Percentiles rank a stretch among this genome's conserved stretches.
Evolutionary conservation across 2,888 invertebrate species (phyloP).

Genomic region (Pachymerium ferrugineum): DNA sequence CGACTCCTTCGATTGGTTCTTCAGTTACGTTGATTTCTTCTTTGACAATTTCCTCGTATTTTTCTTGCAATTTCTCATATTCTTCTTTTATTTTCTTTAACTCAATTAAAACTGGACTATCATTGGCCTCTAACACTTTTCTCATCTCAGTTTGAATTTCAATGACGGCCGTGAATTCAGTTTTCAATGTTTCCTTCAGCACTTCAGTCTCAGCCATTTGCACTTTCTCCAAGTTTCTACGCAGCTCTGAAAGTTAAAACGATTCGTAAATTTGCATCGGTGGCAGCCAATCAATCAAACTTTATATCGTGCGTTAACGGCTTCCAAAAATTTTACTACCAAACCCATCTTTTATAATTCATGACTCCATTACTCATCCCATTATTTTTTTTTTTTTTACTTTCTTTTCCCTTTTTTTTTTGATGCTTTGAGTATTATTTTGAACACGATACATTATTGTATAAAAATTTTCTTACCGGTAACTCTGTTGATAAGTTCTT

Average conservation of each 20-base stretch:
- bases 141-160: slow-evolving; percentile 29
- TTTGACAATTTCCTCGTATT: slow-evolving; percentile 29
- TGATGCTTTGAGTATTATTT: neutral
- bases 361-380: neutral
- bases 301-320: neutral
- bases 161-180: slow-evolving; percentile 13
- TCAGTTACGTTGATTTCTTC: slow-evolving; percentile 1
- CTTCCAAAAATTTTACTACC: neutral
- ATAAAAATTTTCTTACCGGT: neutral
- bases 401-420: neutral
- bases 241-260: slow-evolving; percentile 23
- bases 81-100: slow-evolving; percentile 31
- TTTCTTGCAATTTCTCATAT: slow-evolving; percentile 28
- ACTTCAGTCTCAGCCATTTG: neutral
- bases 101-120: slow-evolving; percentile 6
- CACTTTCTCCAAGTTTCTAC: slow-evolving; percentile 27
- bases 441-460: neutral
- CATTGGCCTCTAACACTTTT: neutral
- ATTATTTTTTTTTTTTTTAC: neutral
- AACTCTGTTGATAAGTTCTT: slow-evolving; percentile 27
- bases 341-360: slow-evolving; percentile 1
- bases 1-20: neutral
- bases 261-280: neutral
- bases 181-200: slow-evolving; percentile 20
- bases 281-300: slow-evolving; percentile 14